Conservation (phyloP, 2,888 invertebrate species). For the Kryphioiulus occultus region DNA sequence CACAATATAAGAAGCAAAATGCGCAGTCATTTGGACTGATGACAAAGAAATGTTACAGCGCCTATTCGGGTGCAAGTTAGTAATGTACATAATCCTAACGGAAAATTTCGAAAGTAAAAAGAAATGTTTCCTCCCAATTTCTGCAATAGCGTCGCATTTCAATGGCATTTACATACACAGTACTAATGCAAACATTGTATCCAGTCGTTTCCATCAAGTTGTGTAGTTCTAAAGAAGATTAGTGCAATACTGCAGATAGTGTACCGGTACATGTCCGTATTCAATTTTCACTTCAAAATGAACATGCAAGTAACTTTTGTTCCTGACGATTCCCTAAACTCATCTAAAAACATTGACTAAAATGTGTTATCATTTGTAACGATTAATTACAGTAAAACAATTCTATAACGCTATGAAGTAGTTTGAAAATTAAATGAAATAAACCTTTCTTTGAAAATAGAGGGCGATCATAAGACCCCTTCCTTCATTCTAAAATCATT, state of each 20-base stretch:
- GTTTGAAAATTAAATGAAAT: too few species aligned
- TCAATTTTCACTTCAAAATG: too few species aligned
- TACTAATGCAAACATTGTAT: neutral
- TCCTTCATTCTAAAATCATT: too few species aligned
- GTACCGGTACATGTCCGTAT: too few species aligned
- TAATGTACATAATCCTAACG: neutral
- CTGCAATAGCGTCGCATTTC: neutral
- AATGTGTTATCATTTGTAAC: neutral
- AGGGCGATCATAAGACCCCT: too few species aligned
- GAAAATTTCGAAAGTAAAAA: neutral
- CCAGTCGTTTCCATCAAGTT: neutral
- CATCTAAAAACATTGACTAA: neutral
- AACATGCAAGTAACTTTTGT: too few species aligned
- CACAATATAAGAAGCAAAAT: neutral
- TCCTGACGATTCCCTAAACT: neutral
- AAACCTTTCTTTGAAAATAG: too few species aligned
- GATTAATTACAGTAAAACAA: too few species aligned
- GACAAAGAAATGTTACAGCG: neutral
- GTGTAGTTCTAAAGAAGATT: too few species aligned
- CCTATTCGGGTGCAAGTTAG: neutral
- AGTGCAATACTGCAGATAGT: too few species aligned
- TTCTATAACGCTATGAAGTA: too few species aligned
- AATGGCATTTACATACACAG: neutral
- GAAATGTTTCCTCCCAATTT: neutral
- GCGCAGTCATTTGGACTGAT: slow-evolving; percentile 3